Evolutionary conservation across 2,797 vertebrate species (phyloP), one percentile per base, ranked within the genome.

Genomic region (Anas capensis): DNA sequence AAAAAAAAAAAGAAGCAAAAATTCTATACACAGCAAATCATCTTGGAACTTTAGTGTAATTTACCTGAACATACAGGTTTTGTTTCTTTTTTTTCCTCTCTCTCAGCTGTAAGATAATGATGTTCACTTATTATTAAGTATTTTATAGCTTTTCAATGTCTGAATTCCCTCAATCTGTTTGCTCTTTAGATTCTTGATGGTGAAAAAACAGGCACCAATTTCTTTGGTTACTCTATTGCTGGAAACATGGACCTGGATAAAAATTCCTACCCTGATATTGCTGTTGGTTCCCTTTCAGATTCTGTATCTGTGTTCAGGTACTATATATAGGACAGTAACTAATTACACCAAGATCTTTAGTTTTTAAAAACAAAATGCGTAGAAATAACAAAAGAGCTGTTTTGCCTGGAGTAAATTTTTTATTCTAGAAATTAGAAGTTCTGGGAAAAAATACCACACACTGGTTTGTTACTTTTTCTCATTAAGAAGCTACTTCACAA

Each of bases 221-320:
- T 98, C 57, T 99, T 99, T 97, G 99, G 99, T 75, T 99, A 99
- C 95, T 99, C 99, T 78, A 97, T 99, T 97, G 98, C 99, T 82
- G 99, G 99, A 92, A 99, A 99, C 96, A 99, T 99, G 99, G 99
- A 99, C 96, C 96, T 99, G 95, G 99, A 99, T 93, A 95, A 96
- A 77, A 99, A 99, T 97, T 98, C 98, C n/a, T 99, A 99, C 91
- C 99, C 99, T 46, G 99, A 99, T 70, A 91, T 99, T 93, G 99
- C 99, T 65, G 98, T 99, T 40, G 99, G 99, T 53, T 99, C 99
- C 53, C 98, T 99, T 93, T 99, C 99, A 31, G 99, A 99, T 96
- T 97, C 98, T 27, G 98, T 98, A 27, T 97, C 99, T 14, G 98
- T 99, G 92, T 99, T 98, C 97, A 99, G 99, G 99, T 95, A 91